Evolutionary conservation across 2,888 invertebrate species (phyloP), one percentile per base, ranked within the genome.

Genomic region (Stenoptilia bipunctidactyla): DNA sequence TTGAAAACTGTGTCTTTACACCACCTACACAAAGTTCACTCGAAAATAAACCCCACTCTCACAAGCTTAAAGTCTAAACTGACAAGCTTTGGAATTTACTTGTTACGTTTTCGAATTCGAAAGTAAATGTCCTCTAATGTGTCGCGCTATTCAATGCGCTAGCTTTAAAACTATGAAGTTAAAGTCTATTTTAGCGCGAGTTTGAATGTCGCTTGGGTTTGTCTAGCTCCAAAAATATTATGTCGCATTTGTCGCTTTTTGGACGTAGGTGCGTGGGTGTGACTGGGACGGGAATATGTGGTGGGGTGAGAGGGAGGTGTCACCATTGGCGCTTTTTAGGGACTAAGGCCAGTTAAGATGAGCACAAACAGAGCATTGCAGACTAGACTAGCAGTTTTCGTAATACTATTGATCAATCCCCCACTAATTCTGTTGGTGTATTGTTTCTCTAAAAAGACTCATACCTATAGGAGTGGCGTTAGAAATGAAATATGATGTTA

Each of bases 1-100:
- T 80, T 79, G 77, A 79, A 82, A 83, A 82, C 71, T 75, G 79
- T 82, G 82, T 82, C 83, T 82, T 71, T 82, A 76, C 75, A 69
- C 61, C 67, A 66, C 71, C 68, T 67, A 59, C 52, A 53, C 45
- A 43, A 40, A 34, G 34, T 15, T 34, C 49, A 51, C 12, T 6
- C 41, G 13, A 62, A 53, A 53, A 41, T 50, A 30, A 43, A 30
- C 27, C 45, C 45, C 66, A 54, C 34, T 1, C 0, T 0, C 0
- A 3, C 1, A 0, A 0, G 0, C 0, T 1, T 53, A 69, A 55
- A 58, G 66, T 55, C 49, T 38, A 56, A 34, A 50, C 53, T 68
- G 1, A 15, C 3, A 34, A 40, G 35, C 1, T 2, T 1, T 0
- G 15, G n/a, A 12, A 33, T 42, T 39, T 34, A 50, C 50, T 55